These are phyloP conservation scores for Isotomurus palustris DNA, from an alignment of 2,888 invertebrate species.

Conservation along the genomic window DNA sequence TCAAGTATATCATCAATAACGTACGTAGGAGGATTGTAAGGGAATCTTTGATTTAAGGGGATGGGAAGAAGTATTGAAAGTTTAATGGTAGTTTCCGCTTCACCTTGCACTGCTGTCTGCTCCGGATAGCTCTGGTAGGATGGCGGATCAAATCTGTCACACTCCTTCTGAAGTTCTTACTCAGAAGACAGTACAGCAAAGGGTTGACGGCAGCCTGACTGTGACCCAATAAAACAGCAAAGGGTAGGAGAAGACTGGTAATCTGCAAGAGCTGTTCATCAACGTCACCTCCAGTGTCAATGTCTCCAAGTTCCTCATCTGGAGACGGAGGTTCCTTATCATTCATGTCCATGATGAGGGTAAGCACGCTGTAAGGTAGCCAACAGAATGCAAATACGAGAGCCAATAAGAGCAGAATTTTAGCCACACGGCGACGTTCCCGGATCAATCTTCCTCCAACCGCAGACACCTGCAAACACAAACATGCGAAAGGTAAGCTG, in stretches of 20 bases:
- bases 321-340: conserved; percentile 22
- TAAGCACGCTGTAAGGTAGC: conserved; percentile 70
- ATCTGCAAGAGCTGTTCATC: conserved; percentile 29
- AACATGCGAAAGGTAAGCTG: background rate
- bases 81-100: no score
- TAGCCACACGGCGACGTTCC: conserved; percentile 68
- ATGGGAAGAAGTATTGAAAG: no score
- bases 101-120: conserved; percentile 48
- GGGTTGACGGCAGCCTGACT: conserved; percentile 73
- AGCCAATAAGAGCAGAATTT: conserved; percentile 67
- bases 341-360: conserved; percentile 60
- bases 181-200: conserved; percentile 69
- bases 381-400: conserved; percentile 72
- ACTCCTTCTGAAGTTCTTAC: conserved; percentile 65
- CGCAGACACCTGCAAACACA: conserved; percentile 38
- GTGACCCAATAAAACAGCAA: conserved; percentile 67
- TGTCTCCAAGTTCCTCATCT: conserved; percentile 51
- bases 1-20: background rate
- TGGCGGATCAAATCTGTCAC: conserved; percentile 58
- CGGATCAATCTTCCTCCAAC: conserved; percentile 57
- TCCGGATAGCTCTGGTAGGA: conserved; percentile 42
- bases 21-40: background rate
- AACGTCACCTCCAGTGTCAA: conserved; percentile 49
- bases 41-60: no score
- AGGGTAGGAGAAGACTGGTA: conserved; percentile 52